Percentiles rank a stretch among this genome's conserved stretches.
phyloP scores from a whole-genome alignment of 2,797 vertebrate species.

The Heteromormyrus szaboi region DNA sequence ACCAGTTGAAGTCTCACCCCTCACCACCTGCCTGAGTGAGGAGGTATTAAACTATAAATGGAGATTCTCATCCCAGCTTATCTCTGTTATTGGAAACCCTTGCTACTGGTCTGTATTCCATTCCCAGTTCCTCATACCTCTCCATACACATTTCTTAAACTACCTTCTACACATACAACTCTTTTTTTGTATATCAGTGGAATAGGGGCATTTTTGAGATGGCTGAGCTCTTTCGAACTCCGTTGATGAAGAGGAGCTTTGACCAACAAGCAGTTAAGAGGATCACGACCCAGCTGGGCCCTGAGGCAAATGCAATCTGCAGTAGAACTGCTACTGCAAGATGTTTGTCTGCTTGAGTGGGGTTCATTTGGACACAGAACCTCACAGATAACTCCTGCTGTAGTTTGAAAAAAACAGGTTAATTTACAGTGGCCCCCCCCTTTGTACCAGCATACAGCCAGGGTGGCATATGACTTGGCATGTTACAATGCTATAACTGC shows the following conservation, averaged over 20 bases:
- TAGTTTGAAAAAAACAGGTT: not conserved
- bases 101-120: not conserved
- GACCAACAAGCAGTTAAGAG: not conserved
- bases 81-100: not conserved
- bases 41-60: slow-evolving; percentile 28
- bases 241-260: not conserved
- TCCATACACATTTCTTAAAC: not conserved
- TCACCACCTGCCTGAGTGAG: not conserved
- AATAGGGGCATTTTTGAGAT: not conserved
- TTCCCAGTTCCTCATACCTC: not conserved
- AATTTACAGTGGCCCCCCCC: too few relatives aligned
- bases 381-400: not conserved
- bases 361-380: not conserved
- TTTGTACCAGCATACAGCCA: not conserved
- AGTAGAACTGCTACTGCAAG: not conserved
- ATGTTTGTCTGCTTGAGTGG: not conserved
- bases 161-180: not conserved
- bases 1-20: not conserved
- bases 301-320: not conserved
- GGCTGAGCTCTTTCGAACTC: not conserved
- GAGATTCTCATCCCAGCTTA: not conserved
- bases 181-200: not conserved
- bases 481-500: not conserved
- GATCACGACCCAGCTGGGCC: not conserved
- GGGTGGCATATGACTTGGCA: not conserved